Evolutionary conservation across 92 coral and sea anemone species (phyloP), one percentile per base, ranked within the genome.

Genomic region (Muricea muricata): DNA sequence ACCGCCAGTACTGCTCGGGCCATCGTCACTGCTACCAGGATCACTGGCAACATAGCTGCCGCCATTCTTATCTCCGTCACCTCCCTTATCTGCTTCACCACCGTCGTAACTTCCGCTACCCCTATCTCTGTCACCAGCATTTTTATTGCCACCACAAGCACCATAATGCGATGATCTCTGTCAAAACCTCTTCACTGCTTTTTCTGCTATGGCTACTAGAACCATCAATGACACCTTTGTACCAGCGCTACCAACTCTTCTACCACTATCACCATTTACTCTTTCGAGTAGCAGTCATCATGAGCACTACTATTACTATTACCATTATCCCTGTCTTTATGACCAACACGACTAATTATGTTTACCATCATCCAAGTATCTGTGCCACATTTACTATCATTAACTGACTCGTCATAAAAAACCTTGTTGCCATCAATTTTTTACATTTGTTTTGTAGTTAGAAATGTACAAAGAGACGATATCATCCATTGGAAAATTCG

Each of bases 391-490:
- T n/a, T n/a, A n/a, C n/a, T n/a, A n/a, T n/a, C n/a, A n/a, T n/a
- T n/a, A n/a, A n/a, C n/a, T n/a, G n/a, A n/a, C n/a, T n/a, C n/a
- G n/a, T n/a, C n/a, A n/a, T n/a, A n/a, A n/a, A n/a, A n/a, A n/a
- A n/a, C n/a, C n/a, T n/a, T n/a, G n/a, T n/a, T n/a, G n/a, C n/a
- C n/a, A n/a, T n/a, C n/a, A n/a, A 12, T 9, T 5, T 45, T 18
- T 8, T 29, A 15, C 31, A 25, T 33, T 42, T 28, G 71, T 65
- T 24, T 54, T 84, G 3, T 79, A 96, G 99, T 89, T 96, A 69
- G 99, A 96, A 83, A 96, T 90, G 78, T 94, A 96, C 75, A 93
- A 90, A 86, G 93, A 86, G 18, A 90, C 91, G 0, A 89, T 96
- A 10, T 81, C 87, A 63, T 84, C 90, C 52, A 94, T 98, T 30